phyloP scores from a whole-genome alignment of 2,113 vertebrate genomes.

The Nicator chloris region DNA sequence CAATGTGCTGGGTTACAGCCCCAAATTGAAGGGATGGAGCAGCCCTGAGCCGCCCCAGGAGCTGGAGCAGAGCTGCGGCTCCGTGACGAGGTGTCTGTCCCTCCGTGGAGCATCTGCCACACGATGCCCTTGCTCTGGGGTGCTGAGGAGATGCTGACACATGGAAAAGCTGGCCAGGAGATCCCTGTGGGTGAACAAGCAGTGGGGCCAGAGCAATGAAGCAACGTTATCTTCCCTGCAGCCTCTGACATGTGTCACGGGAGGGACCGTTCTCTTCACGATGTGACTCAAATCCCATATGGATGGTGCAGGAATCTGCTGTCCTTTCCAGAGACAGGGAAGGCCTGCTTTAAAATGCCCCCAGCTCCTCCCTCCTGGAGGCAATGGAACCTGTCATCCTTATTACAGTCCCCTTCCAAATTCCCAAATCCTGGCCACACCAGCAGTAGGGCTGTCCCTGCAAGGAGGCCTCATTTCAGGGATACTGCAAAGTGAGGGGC shows the following conservation, averaged over 20 bases:
- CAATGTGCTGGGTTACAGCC: not conserved
- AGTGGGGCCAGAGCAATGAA: not conserved
- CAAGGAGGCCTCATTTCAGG: not conserved
- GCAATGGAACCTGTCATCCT: not conserved
- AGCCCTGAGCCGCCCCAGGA: not conserved
- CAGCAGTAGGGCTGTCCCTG: not conserved
- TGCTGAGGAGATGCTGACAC: constrained; percentile 5
- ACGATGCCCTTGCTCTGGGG: constrained; percentile 6
- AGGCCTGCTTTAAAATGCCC: not conserved
- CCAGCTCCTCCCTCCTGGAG: not conserved
- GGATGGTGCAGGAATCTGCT: not conserved
- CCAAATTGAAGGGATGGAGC: not conserved
- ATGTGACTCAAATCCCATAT: constrained; percentile 10
- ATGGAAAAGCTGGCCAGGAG: not conserved
- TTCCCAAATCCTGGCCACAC: not conserved
- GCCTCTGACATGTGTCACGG: not conserved
- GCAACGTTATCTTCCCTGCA: not conserved
- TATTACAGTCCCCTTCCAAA: not conserved
- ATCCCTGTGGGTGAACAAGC: not conserved
- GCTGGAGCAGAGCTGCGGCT: not conserved
- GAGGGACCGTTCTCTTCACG: not conserved
- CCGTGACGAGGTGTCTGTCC: not conserved
- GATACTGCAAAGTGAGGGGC: not conserved
- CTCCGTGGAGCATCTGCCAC: not conserved
- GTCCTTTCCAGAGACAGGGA: not conserved